Evolutionary conservation across 2,888 invertebrate species (phyloP), one percentile per base, ranked within the genome.

Genomic region (Folsomia manolachei): DNA sequence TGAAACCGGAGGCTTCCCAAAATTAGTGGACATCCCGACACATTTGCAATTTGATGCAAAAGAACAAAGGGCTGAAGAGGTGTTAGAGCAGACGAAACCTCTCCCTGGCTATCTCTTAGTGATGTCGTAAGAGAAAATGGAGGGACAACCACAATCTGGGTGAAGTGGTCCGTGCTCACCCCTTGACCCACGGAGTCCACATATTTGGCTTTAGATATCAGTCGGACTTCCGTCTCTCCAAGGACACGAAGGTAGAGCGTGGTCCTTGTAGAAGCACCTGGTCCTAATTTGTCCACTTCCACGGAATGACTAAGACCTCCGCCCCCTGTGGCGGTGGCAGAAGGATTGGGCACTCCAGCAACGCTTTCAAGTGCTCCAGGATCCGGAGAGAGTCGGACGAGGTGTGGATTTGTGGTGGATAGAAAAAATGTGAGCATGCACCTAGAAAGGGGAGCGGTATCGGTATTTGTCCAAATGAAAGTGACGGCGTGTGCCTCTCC

Each of bases 401-500:
- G 68, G 53, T 70, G 71, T 19, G 72, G 69, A 70, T 79, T 75
- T 2, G 75, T 51, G n/a, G 71, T 66, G 1, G 26, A 60, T 1
- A 74, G 39, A 14, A 71, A 19, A 26, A 71, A 75, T 14, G 71
- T 70, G 1, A 71, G 39, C 19, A 64, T 26, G 14, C 75, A 25
- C 63, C 72, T 66, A 18, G 71, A 56, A n/a, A 64, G 74, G 2
- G 69, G 69, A n/a, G 51, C 26, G 0, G 62, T n/a, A 66, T 78
- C 79, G 18, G 64, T 67, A 64, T 81, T 81, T 0, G 70, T 76
- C 74, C 78, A 76, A 0, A 70, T 63, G 4, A 79, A 66, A 1
- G 53, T 63, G 2, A 81, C 69, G 63, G 73, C 70, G 56, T 79
- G 75, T 75, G 78, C 78, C 61, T 79, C 79, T 62, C 78, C 73